Conservation (phyloP, 2,888 invertebrate genomes). For the Cosmorhoe ocellata region DNA sequence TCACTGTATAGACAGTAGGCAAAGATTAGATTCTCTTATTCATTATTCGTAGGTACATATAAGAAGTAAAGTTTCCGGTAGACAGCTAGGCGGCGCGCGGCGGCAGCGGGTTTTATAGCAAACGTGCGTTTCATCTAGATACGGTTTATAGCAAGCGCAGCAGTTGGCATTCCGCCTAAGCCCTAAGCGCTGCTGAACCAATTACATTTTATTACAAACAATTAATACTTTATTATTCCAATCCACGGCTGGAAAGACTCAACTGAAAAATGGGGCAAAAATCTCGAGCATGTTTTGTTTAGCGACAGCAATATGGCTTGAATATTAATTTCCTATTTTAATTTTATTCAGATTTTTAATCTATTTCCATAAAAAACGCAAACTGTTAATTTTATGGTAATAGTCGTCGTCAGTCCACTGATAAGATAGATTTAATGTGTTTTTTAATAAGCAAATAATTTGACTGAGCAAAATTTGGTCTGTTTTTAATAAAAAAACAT, state of each 20-base stretch:
- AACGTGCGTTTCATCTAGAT: slow-evolving; percentile 50
- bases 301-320: background rate
- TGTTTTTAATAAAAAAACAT: too few species aligned
- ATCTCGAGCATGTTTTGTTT: slow-evolving; percentile 23
- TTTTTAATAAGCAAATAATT: slow-evolving; percentile 17
- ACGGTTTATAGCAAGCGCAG: slow-evolving; percentile 38
- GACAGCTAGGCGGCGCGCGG: slow-evolving; percentile 61
- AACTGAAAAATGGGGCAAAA: slow-evolving; percentile 27
- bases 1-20: too few species aligned
- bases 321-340: slow-evolving; percentile 7
- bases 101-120: slow-evolving; percentile 41
- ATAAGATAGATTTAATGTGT: slow-evolving; percentile 7
- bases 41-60: slow-evolving; percentile 42
- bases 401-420: slow-evolving; percentile 11
- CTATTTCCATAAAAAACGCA: slow-evolving; percentile 17
- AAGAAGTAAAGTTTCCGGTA: slow-evolving; percentile 61
- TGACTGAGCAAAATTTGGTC: slow-evolving; percentile 9
- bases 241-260: slow-evolving; percentile 37
- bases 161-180: slow-evolving; percentile 53
- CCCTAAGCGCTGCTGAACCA: slow-evolving; percentile 47
- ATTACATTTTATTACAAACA: slow-evolving; percentile 45
- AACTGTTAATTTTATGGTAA: slow-evolving; percentile 24
- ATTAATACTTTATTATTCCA: slow-evolving; percentile 55
- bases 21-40: slow-evolving; percentile 1
- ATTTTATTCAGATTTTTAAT: slow-evolving; percentile 10